Percentiles rank a stretch among this genome's conserved stretches.
These are phyloP conservation scores for Tetrao urogallus DNA, from an alignment of 2,113 vertebrate species.

Conservation along the genomic window DNA sequence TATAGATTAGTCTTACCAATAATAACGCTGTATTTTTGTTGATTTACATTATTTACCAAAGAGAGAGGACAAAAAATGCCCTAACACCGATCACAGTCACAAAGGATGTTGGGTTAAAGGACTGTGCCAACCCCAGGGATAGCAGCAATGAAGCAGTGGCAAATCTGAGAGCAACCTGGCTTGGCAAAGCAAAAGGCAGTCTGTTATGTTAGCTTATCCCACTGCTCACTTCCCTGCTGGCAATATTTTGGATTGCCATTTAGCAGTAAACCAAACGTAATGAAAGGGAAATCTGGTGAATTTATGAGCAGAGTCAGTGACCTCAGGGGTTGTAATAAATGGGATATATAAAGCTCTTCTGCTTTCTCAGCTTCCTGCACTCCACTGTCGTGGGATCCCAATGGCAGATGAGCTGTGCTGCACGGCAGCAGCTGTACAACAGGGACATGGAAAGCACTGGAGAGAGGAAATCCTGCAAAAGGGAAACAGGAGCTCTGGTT, in stretches of 20 bases:
- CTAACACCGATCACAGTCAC: neutral
- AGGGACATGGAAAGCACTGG: neutral
- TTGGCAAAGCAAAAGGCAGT: neutral
- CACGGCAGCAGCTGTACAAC: neutral
- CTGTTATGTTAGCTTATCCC: too few relatives aligned
- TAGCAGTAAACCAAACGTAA: too few relatives aligned
- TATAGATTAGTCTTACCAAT: neutral
- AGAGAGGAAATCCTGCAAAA: neutral
- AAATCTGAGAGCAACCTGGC: conserved; percentile 13
- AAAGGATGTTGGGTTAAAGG: conserved; percentile 17
- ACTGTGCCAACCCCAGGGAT: neutral
- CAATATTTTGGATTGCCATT: too few relatives aligned
- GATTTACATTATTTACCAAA: neutral
- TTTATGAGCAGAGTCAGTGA: too few relatives aligned
- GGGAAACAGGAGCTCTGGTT: neutral
- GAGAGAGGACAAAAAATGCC: neutral
- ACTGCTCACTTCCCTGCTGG: too few relatives aligned
- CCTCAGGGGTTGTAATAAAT: too few relatives aligned
- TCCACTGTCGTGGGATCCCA: rapidly evolving
- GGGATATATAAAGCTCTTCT: too few relatives aligned
- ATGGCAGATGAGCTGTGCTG: neutral
- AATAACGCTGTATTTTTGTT: neutral
- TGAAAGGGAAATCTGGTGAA: too few relatives aligned
- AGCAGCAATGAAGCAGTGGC: conserved; percentile 8
- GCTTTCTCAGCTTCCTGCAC: neutral